Conservation (phyloP, 2,888 invertebrate genomes). For the Philereme vetulata region DNA sequence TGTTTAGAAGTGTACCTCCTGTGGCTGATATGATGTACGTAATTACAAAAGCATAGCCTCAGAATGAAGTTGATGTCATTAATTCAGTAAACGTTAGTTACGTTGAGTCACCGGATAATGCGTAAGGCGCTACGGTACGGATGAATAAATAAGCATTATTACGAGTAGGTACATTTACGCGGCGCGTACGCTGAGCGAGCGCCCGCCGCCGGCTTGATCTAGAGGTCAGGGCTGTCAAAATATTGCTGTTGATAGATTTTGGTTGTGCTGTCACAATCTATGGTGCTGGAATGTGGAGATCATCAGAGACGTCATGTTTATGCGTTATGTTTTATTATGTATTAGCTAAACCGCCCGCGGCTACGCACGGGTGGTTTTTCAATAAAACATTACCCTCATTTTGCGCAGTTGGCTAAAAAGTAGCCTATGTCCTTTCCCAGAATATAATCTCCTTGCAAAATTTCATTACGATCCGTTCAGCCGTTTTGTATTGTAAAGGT, state of each 20-base stretch:
- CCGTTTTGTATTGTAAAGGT: too few relatives aligned
- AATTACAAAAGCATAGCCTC: neutral
- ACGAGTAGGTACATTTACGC: constrained; percentile 39
- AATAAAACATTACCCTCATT: too few relatives aligned
- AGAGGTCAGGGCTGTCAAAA: constrained; percentile 48
- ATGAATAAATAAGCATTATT: constrained; percentile 47
- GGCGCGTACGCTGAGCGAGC: constrained; percentile 30
- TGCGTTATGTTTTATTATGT: too few relatives aligned
- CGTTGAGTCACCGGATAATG: constrained; percentile 27
- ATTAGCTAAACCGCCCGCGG: too few relatives aligned
- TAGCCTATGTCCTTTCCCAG: too few relatives aligned
- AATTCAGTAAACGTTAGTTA: constrained; percentile 3
- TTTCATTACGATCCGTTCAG: too few relatives aligned
- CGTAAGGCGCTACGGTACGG: constrained; percentile 29
- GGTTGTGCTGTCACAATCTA: constrained; percentile 9
- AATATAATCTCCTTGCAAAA: too few relatives aligned
- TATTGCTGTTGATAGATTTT: constrained; percentile 30
- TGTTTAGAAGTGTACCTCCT: too few relatives aligned
- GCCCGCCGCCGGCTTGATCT: constrained; percentile 5
- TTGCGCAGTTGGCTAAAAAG: too few relatives aligned
- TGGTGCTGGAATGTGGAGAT: constrained; percentile 5
- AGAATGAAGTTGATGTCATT: constrained; percentile 15
- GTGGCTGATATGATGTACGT: too few relatives aligned
- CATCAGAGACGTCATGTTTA: neutral
- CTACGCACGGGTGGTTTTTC: too few relatives aligned